Conservation (phyloP, 1,140 invertebrate species). For the Diabrotica undecimpunctata region DNA sequence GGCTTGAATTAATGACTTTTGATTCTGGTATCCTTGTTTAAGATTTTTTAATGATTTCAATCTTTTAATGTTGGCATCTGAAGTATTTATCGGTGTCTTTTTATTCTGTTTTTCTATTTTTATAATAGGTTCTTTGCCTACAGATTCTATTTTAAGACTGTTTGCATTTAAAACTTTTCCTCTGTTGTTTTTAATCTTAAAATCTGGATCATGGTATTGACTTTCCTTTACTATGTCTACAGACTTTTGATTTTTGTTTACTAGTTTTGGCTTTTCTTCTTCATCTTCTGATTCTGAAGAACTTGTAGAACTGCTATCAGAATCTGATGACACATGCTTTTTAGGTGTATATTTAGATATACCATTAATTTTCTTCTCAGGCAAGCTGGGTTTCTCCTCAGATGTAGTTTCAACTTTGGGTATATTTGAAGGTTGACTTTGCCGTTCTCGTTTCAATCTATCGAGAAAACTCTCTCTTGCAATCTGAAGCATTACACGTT, state of each 20-base stretch:
- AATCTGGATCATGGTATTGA: constrained; percentile 24
- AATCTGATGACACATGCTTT: background rate
- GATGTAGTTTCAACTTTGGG: background rate
- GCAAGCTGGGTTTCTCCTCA: constrained; percentile 1
- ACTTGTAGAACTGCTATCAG: constrained; percentile 4
- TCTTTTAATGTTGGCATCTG: constrained; percentile 53
- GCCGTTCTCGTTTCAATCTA: constrained; percentile 44
- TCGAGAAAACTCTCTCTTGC: constrained; percentile 48
- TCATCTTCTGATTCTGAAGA: constrained; percentile 4
- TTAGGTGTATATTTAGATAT: background rate
- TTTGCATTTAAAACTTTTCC: constrained; percentile 17
- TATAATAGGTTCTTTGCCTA: constrained; percentile 23
- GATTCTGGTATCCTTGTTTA: constrained; percentile 53
- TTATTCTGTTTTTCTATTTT: constrained; percentile 17
- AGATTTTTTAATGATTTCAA: constrained; percentile 56
- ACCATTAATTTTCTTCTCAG: background rate
- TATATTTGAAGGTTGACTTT: constrained; percentile 10
- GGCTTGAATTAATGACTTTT: constrained; percentile 55
- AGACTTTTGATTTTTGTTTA: constrained; percentile 5
- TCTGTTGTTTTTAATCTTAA: constrained; percentile 33
- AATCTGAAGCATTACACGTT: constrained; percentile 38
- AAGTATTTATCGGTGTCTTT: constrained; percentile 22
- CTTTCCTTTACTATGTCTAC: constrained; percentile 1
- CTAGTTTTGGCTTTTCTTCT: constrained; percentile 5
- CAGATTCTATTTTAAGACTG: constrained; percentile 24